Base-by-base conservation (phyloP, 2,113 vertebrate genomes). In the Dipodomys spectabilis region DNA sequence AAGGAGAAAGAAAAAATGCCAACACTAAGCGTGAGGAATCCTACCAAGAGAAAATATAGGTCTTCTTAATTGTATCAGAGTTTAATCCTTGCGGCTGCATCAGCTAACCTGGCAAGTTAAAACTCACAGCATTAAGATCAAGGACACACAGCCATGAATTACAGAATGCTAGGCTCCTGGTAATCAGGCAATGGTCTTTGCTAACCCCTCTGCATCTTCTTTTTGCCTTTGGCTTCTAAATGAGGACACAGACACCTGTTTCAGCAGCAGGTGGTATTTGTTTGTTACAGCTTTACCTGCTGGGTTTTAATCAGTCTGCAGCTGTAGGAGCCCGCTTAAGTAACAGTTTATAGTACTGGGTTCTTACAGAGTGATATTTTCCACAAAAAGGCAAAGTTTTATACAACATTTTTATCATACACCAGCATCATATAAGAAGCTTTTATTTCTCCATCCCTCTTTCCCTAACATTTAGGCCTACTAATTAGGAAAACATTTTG, bases 161-260 rank as follows among this genome's bases (percentile, higher is more conserved):
- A 96, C 82, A n/a, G 64, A 85, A 75, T 19, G 39, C 79, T 73
- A 89, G 88, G 35, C 72, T 95, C 80, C 49, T 90, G 77, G 94
- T 96, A 97, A 96, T 95, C 88, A 96, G 86, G 91, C 91, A 95
- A 90, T 90, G 94, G 95, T 97, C 90, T 95, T 83, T 87, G 95
- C 92, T 95, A 96, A 92, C 92, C 97, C 95, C 86, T 97, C 87
- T 94, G 95, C 92, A 96, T 96, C 97, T 88, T 97, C 95, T 97
- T 94, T 93, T 98, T 98, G 97, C 94, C 91, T 97, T 95, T 83
- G 7, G 81, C 96, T 98, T 97, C 98, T 98, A 98, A 98, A 98
- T 97, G 98, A 98, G 97, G 96, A 97, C 94, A 96, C 92, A 95
- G 97, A 97, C 98, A 98, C 98, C 98, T 98, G 98, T 97, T 98